These are phyloP conservation scores for Dasypogon diadema DNA, from an alignment of 2,888 invertebrate species.

Conservation along the genomic window DNA sequence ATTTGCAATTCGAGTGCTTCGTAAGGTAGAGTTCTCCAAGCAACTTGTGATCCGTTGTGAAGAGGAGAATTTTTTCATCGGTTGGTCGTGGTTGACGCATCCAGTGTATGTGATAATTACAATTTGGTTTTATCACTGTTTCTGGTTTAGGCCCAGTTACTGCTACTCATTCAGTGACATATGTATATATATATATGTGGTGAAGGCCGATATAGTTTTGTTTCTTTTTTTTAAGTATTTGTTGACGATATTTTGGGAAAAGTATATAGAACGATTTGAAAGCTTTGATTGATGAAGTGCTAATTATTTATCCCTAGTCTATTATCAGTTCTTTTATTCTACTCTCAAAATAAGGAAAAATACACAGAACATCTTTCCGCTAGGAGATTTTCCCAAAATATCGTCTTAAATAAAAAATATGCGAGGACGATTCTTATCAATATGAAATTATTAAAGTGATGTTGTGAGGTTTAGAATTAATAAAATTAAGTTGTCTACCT, in stretches of 20 bases:
- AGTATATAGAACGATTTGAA: neutral
- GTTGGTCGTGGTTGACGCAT: neutral
- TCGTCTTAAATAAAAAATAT: neutral
- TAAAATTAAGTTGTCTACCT: slow-evolving; percentile 61
- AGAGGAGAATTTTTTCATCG: neutral
- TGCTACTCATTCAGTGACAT: slow-evolving; percentile 2
- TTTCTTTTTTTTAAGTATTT: neutral
- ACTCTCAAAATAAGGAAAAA: no score
- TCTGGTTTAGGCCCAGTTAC: neutral
- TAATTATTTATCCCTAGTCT: no score
- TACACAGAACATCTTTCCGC: neutral
- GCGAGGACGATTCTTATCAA: neutral
- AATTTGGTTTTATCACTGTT: neutral
- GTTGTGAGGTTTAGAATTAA: neutral
- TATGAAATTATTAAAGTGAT: neutral
- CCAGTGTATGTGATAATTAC: slow-evolving; percentile 11
- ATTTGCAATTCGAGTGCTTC: neutral
- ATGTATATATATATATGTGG: neutral
- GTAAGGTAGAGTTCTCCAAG: neutral
- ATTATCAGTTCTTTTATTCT: no score
- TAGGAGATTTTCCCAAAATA: neutral
- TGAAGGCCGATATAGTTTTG: neutral
- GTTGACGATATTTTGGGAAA: neutral
- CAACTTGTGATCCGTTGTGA: neutral
- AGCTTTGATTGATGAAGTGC: neutral